Percentiles rank a stretch among this genome's conserved stretches.
These are phyloP conservation scores for Candidula unifasciata DNA, from an alignment of 2,888 invertebrate species.

Conservation along the genomic window DNA sequence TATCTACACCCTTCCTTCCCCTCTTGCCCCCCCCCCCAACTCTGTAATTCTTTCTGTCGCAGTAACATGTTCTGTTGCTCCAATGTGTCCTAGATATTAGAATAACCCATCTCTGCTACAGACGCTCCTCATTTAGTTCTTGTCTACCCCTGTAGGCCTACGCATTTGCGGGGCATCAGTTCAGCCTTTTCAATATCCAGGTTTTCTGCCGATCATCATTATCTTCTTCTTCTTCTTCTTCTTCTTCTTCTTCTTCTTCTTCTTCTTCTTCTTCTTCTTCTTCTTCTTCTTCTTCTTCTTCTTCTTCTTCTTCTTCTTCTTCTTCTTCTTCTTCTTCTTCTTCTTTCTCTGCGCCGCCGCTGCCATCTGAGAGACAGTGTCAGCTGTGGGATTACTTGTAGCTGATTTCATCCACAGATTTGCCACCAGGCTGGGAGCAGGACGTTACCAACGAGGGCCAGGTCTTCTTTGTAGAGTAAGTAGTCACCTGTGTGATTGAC, in stretches of 20 bases:
- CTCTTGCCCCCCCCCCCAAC: neutral
- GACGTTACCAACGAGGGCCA: constrained; percentile 72
- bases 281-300: constrained; percentile 13
- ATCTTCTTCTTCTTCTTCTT: constrained; percentile 3
- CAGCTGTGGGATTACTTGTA: too few relatives aligned
- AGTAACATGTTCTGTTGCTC: too few relatives aligned
- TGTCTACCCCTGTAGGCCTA: too few relatives aligned
- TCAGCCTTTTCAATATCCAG: too few relatives aligned
- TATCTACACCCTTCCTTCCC: neutral
- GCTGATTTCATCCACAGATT: constrained; percentile 61
- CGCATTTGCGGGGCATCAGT: too few relatives aligned
- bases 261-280: neutral
- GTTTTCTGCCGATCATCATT: too few relatives aligned
- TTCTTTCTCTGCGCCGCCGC: neutral
- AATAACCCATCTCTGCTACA: too few relatives aligned
- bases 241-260: neutral
- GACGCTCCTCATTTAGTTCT: too few relatives aligned
- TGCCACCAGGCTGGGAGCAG: constrained; percentile 74
- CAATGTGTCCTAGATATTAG: too few relatives aligned
- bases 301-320: constrained; percentile 5
- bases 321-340: neutral
- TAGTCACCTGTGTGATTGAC: too few relatives aligned
- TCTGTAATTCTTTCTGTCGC: too few relatives aligned
- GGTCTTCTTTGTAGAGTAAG: constrained; percentile 74
- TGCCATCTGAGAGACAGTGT: too few relatives aligned